These are phyloP conservation scores for Cryptomyrus ogoouensis DNA, from an alignment of 2,113 vertebrate species.

Conservation along the genomic window DNA sequence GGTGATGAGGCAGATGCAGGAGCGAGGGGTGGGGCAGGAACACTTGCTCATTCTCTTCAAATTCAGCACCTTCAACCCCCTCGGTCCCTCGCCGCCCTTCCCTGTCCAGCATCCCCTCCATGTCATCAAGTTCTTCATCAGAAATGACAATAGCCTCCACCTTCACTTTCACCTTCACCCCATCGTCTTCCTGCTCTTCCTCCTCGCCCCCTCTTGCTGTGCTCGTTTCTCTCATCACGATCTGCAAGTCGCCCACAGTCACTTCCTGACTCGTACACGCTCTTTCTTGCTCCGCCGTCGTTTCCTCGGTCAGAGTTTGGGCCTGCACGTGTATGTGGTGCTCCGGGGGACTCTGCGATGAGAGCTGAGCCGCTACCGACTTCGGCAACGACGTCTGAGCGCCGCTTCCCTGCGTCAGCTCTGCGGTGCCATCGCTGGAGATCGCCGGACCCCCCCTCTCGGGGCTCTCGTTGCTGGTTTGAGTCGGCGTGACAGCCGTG, in stretches of 20 bases:
- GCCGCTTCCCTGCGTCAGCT: not conserved
- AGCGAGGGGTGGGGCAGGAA: constrained; percentile 57
- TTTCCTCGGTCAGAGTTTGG: not conserved
- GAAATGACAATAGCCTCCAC: constrained; percentile 89
- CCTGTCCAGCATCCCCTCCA: constrained; percentile 34
- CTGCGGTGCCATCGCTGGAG: constrained; percentile 20
- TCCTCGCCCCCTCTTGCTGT: constrained; percentile 13
- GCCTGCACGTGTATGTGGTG: constrained; percentile 17
- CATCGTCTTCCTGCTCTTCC: constrained; percentile 27
- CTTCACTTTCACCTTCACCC: constrained; percentile 73
- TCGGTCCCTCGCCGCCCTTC: constrained; percentile 39
- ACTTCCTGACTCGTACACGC: not conserved
- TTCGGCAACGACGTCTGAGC: not conserved
- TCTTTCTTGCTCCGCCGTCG: not conserved
- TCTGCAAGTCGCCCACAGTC: not conserved
- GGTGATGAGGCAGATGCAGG: constrained; percentile 47
- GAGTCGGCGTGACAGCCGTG: constrained; percentile 30
- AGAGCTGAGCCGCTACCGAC: not conserved
- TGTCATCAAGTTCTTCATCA: constrained; percentile 70
- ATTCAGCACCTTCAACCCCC: constrained; percentile 47
- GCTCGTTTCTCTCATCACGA: not conserved
- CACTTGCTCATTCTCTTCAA: constrained; percentile 59
- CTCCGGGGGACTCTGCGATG: constrained; percentile 22
- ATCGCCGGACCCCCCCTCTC: constrained; percentile 21
- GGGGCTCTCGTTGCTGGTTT: constrained; percentile 35